phyloP scores from a whole-genome alignment of 2,113 vertebrate species.

The Cygnus atratus region DNA sequence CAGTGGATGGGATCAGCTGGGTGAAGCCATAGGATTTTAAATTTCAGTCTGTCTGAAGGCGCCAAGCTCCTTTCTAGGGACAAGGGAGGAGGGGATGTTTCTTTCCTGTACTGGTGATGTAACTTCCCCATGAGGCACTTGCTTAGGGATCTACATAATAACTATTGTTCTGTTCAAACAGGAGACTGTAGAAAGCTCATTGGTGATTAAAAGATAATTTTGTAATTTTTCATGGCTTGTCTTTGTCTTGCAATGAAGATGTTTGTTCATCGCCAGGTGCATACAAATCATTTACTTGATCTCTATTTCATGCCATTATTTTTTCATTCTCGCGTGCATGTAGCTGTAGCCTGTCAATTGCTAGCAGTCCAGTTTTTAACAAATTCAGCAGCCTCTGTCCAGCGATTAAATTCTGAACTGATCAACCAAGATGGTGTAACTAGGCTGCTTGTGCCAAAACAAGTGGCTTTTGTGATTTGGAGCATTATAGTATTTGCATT shows the following conservation, averaged over 20 bases:
- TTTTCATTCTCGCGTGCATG: neutral
- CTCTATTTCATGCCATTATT: slow-evolving; percentile 50
- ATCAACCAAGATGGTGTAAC: slow-evolving; percentile 23
- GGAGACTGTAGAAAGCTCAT: slow-evolving; percentile 48
- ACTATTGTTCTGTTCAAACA: slow-evolving; percentile 68
- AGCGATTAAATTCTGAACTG: slow-evolving; percentile 34
- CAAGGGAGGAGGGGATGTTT: slow-evolving; percentile 13
- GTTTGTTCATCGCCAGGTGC: slow-evolving; percentile 62
- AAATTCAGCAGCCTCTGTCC: neutral
- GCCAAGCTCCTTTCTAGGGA: slow-evolving; percentile 22
- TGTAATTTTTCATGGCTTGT: slow-evolving; percentile 64
- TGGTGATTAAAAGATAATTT: slow-evolving; percentile 70
- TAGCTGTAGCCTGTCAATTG: slow-evolving; percentile 4
- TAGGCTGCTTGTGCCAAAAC: neutral
- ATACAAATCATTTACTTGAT: slow-evolving; percentile 63
- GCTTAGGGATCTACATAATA: slow-evolving; percentile 64
- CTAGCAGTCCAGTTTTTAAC: slow-evolving; percentile 24
- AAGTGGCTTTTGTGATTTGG: slow-evolving; percentile 45
- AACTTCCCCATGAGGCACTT: slow-evolving; percentile 69
- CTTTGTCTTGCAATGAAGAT: slow-evolving; percentile 65
- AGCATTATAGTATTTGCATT: slow-evolving; percentile 1
- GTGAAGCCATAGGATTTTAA: slow-evolving; percentile 67
- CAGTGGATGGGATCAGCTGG: slow-evolving; percentile 82
- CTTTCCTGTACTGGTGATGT: slow-evolving; percentile 69
- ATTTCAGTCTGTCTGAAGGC: slow-evolving; percentile 64